Base-by-base conservation (phyloP, 2,797 vertebrate genomes). In the Myripristis jacobus region DNA sequence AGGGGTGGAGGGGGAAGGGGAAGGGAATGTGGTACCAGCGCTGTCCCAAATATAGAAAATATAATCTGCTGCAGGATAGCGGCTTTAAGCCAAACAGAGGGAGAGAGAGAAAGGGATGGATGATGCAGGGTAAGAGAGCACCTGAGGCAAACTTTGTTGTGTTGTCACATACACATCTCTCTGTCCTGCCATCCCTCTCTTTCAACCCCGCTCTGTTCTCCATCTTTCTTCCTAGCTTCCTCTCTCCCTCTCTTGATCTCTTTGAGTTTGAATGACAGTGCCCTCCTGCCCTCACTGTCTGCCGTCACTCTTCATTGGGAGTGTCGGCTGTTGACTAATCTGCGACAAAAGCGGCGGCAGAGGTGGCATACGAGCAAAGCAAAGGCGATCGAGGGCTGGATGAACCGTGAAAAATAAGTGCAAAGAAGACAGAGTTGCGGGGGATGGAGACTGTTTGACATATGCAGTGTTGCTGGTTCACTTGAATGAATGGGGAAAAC, bases 1-100 rank as follows among this genome's bases (percentile, higher is more conserved):
- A 44, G 65, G 21, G 36, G 21, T 48, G 8, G 6, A 27, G 24
- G 15, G 15, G 16, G 21, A 15, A 10, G 6, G 10, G 29, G 54
- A 51, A 34, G 24, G n/a, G 36, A 27, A 70, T 57, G 52, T 38
- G 59, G 67, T 70, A 76, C 12, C 51, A 54, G 73, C 54, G 43
- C 38, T 25, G 11, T 67, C 58, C 53, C 70, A 81, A 67, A 79
- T 79, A 73, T 50, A 77, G 63, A 66, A 31, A 56, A 50, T 55
- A 4, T 31, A 62, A 73, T 77, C 50, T 81, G 63, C 57, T 73
- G 59, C 38, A 15, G 16, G 50, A 24, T 63, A 22, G 62, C 67
- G 25, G 53, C 59, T 77, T 79, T 27, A 70, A 53, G 25, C 58
- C 18, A 59, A 25, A 44, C 29, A 73, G 10, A 47, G 31, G 61